Evolutionary conservation across 2,113 vertebrate species (phyloP), one percentile per base, ranked within the genome.

Genomic region (Burhinus bistriatus): DNA sequence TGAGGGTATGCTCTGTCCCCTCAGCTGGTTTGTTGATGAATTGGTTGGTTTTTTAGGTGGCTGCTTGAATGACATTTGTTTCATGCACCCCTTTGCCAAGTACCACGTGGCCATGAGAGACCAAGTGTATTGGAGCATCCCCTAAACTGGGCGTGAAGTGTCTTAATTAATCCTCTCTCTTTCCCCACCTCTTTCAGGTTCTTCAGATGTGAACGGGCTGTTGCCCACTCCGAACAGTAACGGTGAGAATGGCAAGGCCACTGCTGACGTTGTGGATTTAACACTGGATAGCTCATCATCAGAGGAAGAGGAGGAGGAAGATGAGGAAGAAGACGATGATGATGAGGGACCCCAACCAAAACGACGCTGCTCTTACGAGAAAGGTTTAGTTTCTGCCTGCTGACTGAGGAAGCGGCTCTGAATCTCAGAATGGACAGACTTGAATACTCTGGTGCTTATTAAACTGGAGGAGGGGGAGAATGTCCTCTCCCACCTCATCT

Each of bases 241-340:
- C 14, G 98, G 98, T 15, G 99, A 99, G 98, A 99, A 99, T 0
- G 99, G 99, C 72, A 99, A 99, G 89, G 98, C 98, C 4, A 90
- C 98, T 0, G 98, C 99, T 0, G 99, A 99, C 0, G 99, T 99
- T 38, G 99, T 99, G 96, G 99, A 99, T 98, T 98, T 99, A 96
- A 99, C 99, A 97, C 98, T 99, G 98, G 99, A 99, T 98, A 99
- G 99, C 98, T 99, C 99, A 2, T 99, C 99, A 1, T 99, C 99
- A 6, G 99, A 97, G 8, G 98, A 99, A 20, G 99, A 99, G 6
- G 99, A 99, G n/a, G 99, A 99, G 4, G 99, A 99, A 17, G 99
- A 98, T 0, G 98, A 99, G 82, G 99, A 99, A 0, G 99, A 99
- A 23, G 99, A 99, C 2, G 99, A 99, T 15, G 98, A 99, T 1